phyloP scores from a whole-genome alignment of 2,888 invertebrate species.

The Lithophane socia region DNA sequence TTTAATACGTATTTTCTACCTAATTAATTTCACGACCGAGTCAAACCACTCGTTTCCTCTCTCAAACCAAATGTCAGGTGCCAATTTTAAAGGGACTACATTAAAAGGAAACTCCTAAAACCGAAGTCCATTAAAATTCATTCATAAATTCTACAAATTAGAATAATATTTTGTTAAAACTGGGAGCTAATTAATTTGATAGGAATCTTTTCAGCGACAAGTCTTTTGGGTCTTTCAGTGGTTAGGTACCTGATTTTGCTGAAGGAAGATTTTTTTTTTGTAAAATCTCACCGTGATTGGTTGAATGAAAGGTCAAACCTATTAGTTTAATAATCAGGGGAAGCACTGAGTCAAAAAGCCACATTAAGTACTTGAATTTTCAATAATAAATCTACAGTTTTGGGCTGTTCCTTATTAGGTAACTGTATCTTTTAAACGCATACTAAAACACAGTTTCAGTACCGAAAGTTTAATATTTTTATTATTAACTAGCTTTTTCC shows the following conservation, averaged over 20 bases:
- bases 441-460: no score
- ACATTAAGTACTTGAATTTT: no score
- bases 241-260: constrained; percentile 6
- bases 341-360: neutral
- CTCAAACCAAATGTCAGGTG: constrained; percentile 5
- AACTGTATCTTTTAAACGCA: no score
- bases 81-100: constrained; percentile 5
- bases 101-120: constrained; percentile 40
- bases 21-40: neutral
- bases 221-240: constrained; percentile 4
- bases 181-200: constrained; percentile 51
- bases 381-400: no score
- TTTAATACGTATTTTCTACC: neutral
- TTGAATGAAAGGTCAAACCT: neutral
- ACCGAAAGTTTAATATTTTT: no score
- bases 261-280: neutral
- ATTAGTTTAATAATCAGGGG: neutral
- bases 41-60: neutral
- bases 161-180: constrained; percentile 48
- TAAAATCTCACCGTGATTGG: neutral
- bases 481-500: no score
- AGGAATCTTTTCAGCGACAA: constrained; percentile 40
- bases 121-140: constrained; percentile 53
- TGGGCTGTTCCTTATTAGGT: no score
- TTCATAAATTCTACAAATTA: constrained; percentile 50